phyloP scores from a whole-genome alignment of 2,888 invertebrate species.

The Xestoiulus laeticollis region DNA sequence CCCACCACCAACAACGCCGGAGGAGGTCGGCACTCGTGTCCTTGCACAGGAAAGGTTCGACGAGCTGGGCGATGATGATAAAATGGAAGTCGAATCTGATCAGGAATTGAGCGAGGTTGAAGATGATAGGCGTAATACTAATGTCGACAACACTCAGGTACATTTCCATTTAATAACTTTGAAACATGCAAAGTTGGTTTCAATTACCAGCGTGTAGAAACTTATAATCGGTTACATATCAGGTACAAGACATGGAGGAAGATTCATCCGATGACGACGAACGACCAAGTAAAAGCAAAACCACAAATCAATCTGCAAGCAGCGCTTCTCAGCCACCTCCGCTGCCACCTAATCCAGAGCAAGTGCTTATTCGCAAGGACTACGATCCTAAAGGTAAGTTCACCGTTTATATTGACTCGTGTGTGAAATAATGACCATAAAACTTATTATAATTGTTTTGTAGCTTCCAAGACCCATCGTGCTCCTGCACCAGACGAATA shows the following conservation, averaged over 20 bases:
- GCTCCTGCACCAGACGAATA: conserved; percentile 79
- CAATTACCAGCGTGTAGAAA: no score
- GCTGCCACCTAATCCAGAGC: conserved; percentile 86
- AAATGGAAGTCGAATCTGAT: conserved; percentile 57
- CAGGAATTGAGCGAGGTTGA: conserved; percentile 77
- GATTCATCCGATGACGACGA: conserved; percentile 79
- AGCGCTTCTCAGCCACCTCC: conserved; percentile 72
- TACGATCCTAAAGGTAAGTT: conserved; percentile 88
- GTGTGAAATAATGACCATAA: conserved; percentile 57
- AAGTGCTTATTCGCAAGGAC: conserved; percentile 92
- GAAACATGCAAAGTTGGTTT: conserved; percentile 35
- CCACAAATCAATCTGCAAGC: conserved; percentile 54
- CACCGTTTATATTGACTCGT: not conserved
- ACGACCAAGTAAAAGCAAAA: conserved; percentile 62
- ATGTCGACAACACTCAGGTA: conserved; percentile 64
- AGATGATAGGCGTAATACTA: conserved; percentile 66
- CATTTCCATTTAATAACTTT: conserved; percentile 47
- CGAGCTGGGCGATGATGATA: conserved; percentile 57
- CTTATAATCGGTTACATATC: conserved; percentile 55
- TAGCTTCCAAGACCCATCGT: conserved; percentile 57
- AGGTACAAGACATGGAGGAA: conserved; percentile 92
- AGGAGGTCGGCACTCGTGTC: conserved; percentile 94
- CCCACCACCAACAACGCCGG: conserved; percentile 96
- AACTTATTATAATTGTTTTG: conserved; percentile 62
- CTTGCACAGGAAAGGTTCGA: conserved; percentile 76